Percentiles rank a stretch among this genome's conserved stretches.
Evolutionary conservation across 2,888 invertebrate species (phyloP).

Genomic region (Cyrtodaria siliqua): DNA sequence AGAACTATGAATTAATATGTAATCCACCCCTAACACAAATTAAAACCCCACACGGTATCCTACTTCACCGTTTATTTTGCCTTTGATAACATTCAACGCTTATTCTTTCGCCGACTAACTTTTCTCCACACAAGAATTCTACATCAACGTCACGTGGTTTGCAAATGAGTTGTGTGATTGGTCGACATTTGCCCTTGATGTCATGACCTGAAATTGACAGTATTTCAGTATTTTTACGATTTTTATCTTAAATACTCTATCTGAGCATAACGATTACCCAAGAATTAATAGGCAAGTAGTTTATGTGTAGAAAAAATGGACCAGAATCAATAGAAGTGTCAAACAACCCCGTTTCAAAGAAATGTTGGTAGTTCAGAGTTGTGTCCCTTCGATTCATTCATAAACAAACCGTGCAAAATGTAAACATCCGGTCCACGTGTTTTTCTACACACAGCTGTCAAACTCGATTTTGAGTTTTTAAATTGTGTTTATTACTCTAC

Average conservation of each 20-base stretch:
- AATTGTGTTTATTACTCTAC: too few relatives aligned
- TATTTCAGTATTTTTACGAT: conserved; percentile 37
- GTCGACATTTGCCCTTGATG: conserved; percentile 34
- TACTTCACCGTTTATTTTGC: neutral
- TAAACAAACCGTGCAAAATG: conserved; percentile 59
- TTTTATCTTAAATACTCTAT: neutral
- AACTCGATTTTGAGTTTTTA: conserved; percentile 3
- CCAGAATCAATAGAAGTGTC: too few relatives aligned
- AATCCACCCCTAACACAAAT: conserved; percentile 40
- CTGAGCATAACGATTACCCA: neutral
- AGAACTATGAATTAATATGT: conserved; percentile 18
- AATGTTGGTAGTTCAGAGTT: conserved; percentile 32
- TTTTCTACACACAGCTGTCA: conserved; percentile 49
- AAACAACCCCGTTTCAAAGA: too few relatives aligned
- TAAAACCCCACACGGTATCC: neutral
- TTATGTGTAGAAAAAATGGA: neutral
- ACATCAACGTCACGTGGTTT: conserved; percentile 66
- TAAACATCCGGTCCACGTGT: conserved; percentile 74
- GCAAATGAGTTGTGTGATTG: conserved; percentile 52
- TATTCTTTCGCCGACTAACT: conserved; percentile 27
- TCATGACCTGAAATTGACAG: conserved; percentile 55
- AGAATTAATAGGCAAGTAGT: neutral
- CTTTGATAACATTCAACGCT: conserved; percentile 32
- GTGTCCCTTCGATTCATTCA: conserved; percentile 61
- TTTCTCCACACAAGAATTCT: conserved; percentile 59